These are phyloP conservation scores for Pristionchus japonicus DNA, from an alignment of 2,888 invertebrate genomes.

Conservation along the genomic window DNA sequence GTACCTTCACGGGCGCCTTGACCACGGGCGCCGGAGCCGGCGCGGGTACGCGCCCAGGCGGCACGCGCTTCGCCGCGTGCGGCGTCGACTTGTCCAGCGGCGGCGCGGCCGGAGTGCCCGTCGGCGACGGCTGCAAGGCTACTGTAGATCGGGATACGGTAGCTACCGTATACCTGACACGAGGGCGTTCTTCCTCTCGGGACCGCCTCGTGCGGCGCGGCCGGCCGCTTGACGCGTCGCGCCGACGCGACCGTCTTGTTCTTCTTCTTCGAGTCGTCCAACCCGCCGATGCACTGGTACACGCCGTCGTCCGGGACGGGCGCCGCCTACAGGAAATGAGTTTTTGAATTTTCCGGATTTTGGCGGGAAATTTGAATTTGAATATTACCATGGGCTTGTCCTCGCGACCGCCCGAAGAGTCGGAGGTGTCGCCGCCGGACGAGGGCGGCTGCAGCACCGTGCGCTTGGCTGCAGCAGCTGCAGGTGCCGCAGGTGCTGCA, in stretches of 20 bases:
- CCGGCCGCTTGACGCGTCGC: background rate
- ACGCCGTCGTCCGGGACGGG: background rate
- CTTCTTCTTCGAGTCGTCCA: conserved; percentile 10
- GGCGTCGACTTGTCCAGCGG: background rate
- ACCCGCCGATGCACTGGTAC: background rate
- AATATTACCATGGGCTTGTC: background rate
- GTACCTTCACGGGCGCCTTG: background rate
- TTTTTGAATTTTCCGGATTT: background rate
- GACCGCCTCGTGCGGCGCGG: background rate
- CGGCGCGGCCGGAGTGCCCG: background rate
- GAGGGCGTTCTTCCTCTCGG: background rate
- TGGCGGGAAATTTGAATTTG: background rate
- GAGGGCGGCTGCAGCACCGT: background rate
- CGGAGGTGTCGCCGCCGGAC: background rate
- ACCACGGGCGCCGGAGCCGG: background rate
- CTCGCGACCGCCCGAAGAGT: background rate
- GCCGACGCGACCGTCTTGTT: background rate
- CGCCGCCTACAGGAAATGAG: background rate
- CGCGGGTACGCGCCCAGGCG: no score
- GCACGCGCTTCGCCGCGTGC: background rate
- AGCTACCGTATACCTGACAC: background rate
- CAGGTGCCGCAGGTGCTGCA: background rate
- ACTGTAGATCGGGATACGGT: no score
- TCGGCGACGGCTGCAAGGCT: background rate
- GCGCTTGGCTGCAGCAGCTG: background rate